Percentiles rank a stretch among this genome's conserved stretches.
phyloP scores from a whole-genome alignment of 1,140 invertebrate genomes.

The Oreohelix idahoensis region DNA sequence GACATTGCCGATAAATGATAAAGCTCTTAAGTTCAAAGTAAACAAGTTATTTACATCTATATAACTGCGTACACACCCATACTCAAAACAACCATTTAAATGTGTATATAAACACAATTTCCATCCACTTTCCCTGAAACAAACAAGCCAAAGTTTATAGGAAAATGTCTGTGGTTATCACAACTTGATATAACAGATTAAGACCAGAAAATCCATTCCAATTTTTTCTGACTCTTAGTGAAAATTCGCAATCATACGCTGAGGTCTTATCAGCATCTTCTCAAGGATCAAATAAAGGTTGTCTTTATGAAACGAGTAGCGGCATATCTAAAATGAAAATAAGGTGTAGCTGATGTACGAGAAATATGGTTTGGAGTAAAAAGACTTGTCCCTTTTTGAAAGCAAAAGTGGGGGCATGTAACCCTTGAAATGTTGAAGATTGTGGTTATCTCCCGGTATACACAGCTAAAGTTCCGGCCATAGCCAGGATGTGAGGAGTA shows the following conservation, averaged over 20 bases:
- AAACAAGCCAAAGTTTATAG: neutral
- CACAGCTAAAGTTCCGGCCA: neutral
- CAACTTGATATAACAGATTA: neutral
- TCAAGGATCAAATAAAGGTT: slow-evolving; percentile 13
- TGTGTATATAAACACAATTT: neutral
- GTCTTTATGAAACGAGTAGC: neutral
- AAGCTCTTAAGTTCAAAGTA: neutral
- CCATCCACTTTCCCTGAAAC: neutral
- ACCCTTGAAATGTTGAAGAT: slow-evolving; percentile 5
- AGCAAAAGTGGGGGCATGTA: slow-evolving; percentile 8
- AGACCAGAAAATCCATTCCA: neutral
- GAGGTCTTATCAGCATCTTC: neutral
- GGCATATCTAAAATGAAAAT: neutral
- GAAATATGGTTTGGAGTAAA: neutral
- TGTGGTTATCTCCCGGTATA: neutral
- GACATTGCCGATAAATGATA: neutral
- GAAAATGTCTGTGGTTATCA: neutral
- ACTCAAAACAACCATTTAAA: neutral
- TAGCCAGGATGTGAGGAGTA: neutral
- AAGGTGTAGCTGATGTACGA: neutral
- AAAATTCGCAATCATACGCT: neutral
- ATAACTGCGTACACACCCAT: neutral
- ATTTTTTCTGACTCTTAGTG: neutral
- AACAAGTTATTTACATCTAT: neutral
- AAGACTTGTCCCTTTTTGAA: neutral